These are phyloP conservation scores for Virgularia gustaviana DNA, from an alignment of 92 coral and sea anemone genomes.

Conservation along the genomic window DNA sequence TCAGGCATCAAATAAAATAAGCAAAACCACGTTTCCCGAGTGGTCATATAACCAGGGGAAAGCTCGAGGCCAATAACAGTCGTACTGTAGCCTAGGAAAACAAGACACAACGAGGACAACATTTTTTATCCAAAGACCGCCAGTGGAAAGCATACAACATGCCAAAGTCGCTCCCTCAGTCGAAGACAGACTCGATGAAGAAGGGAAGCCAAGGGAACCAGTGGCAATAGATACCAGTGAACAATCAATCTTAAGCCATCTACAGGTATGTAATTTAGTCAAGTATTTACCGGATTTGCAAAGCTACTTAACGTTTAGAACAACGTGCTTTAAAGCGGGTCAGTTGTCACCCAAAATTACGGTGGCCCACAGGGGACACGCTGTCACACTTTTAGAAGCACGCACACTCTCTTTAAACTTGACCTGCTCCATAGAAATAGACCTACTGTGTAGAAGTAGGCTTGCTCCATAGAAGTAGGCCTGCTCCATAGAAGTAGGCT, in stretches of 20 bases:
- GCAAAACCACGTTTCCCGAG: not conserved
- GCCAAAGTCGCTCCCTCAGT: not conserved
- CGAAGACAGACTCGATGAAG: conserved; percentile 1
- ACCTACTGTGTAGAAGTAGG: no score
- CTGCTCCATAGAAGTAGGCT: no score
- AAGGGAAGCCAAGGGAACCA: not conserved
- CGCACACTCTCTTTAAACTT: no score
- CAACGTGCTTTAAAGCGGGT: not conserved
- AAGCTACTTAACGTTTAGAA: not conserved
- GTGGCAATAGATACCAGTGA: conserved; percentile 8
- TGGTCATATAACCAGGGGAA: not conserved
- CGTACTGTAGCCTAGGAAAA: no score
- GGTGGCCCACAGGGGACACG: no score
- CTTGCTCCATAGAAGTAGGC: no score
- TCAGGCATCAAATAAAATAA: conserved; percentile 1
- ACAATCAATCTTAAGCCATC: not conserved
- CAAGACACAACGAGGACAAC: not conserved
- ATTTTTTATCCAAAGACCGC: conserved; percentile 16
- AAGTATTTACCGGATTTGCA: not conserved
- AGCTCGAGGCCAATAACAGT: not conserved
- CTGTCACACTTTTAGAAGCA: no score
- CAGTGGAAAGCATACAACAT: conserved; percentile 7
- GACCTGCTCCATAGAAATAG: no score
- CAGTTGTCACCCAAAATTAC: not conserved
- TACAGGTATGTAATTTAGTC: not conserved